phyloP scores from a whole-genome alignment of 2,113 vertebrate species.

The Burhinus oedicnemus region DNA sequence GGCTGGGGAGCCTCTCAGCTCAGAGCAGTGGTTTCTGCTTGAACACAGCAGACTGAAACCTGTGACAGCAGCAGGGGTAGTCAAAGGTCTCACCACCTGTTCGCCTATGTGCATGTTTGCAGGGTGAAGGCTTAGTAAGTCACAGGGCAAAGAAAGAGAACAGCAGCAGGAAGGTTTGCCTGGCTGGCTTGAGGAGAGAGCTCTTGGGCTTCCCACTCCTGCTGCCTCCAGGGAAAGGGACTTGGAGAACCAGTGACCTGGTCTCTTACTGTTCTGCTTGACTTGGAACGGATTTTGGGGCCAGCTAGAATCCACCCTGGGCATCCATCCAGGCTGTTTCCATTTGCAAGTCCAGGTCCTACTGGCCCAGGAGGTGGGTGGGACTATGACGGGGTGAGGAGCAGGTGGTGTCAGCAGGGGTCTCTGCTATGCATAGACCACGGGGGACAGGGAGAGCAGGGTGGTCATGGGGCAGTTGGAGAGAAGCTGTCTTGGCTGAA shows the following conservation, averaged over 20 bases:
- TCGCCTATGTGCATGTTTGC: neutral
- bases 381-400: neutral
- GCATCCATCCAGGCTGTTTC: neutral
- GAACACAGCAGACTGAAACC: neutral
- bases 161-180: neutral
- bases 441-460: neutral
- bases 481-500: neutral
- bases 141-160: rapidly evolving
- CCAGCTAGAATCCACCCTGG: neutral
- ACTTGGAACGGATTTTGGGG: neutral
- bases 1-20: neutral
- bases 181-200: neutral
- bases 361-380: neutral
- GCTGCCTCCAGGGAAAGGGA: neutral
- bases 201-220: neutral
- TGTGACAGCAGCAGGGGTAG: neutral
- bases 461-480: neutral
- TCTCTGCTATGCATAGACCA: neutral
- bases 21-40: neutral
- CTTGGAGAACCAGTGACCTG: neutral
- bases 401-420: neutral
- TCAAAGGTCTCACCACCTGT: rapidly evolving
- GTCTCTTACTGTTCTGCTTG: neutral
- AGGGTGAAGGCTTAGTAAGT: neutral
- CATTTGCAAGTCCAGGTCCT: neutral